Evolutionary conservation across 2,888 invertebrate genomes (phyloP), one percentile per base, ranked within the genome.

Genomic region (Podotricha telesiphe): DNA sequence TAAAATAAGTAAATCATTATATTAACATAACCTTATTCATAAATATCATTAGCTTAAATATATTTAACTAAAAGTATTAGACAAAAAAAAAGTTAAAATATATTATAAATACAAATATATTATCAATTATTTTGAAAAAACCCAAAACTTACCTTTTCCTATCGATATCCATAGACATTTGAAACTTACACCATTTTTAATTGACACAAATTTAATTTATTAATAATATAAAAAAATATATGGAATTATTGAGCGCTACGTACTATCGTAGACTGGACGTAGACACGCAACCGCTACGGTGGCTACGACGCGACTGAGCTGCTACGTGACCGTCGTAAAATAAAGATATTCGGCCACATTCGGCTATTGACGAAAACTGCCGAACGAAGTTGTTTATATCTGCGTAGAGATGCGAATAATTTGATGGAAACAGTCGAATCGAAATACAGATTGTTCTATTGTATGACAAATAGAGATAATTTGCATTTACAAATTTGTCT

Each of bases 291-390:
- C 65, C 70, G 78, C 84, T 87, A 86, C 88, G 86, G 78, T 70
- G 68, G 82, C 84, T 84, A 85, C 89, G 87, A 80, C 81, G 82
- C 86, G 83, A 91, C 92, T 91, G 85, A 84, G 84, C 82, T 75
- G 86, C 88, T 89, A 87, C 88, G 85, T 80, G 77, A 78, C 78
- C 77, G 75, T 76, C 75, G 81, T 81, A 74, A 82, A 85, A 86
- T 84, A 84, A 79, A 82, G 79, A 78, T 78, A 75, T 76, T 83
- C 87, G 84, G 81, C 71, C 61, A 70, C 67, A 73, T 76, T 86
- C 88, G 88, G 80, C 72, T 69, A 79, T 75, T 75, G 80, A 73
- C 89, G 91, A 81, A 87, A 83, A 81, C 75, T 72, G 64, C 86
- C 89, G 88, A 90, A 77, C 77, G 67, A 82, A 84, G 80, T 86